phyloP scores from a whole-genome alignment of 2,113 vertebrate species.

The Channa maculata region DNA sequence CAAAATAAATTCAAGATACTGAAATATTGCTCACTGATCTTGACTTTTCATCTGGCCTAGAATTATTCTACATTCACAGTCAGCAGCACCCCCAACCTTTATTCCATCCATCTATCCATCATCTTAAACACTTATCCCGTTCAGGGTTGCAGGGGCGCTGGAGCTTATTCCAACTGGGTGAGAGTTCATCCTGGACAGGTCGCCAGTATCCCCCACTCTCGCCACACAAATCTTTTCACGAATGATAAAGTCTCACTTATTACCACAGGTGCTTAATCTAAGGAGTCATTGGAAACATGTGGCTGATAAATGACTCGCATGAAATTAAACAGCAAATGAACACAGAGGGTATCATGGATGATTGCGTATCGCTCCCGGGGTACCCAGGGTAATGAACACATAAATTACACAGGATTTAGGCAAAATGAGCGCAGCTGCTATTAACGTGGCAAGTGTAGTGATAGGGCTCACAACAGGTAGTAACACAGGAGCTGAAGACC shows the following conservation, averaged over 20 bases:
- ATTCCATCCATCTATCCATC: no score
- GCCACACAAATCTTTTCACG: slow-evolving; percentile 62
- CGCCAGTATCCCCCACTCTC: slow-evolving; percentile 4
- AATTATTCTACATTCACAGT: no score
- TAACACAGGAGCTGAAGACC: neutral
- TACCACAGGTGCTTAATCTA: slow-evolving; percentile 76
- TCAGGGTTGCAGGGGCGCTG: no score
- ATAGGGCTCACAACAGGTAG: neutral
- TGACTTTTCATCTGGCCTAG: no score
- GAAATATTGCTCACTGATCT: no score
- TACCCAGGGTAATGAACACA: slow-evolving; percentile 57
- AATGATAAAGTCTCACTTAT: slow-evolving; percentile 77
- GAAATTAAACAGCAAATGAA: slow-evolving; percentile 77
- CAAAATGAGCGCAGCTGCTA: slow-evolving; percentile 33
- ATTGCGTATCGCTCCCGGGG: slow-evolving; percentile 55
- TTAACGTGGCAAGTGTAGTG: slow-evolving; percentile 8
- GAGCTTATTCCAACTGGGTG: no score
- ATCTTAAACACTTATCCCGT: no score
- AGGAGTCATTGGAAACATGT: slow-evolving; percentile 78
- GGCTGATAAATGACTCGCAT: slow-evolving; percentile 79
- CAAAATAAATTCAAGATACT: no score
- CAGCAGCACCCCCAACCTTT: no score
- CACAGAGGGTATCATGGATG: slow-evolving; percentile 65
- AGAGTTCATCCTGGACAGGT: neutral
- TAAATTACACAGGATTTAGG: slow-evolving; percentile 67